Conservation (phyloP, 2,113 vertebrate species). For the rat (Rattus norvegicus) region GRCr8 NC_086028.1:98255001-98255500, state of each 20-base stretch:
- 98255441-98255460: conserved; percentile 13
- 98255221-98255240: not conserved
- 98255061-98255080: not conserved
- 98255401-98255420: not conserved
- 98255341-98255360: not conserved
- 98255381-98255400: not conserved
- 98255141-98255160: not conserved
- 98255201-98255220: not conserved
- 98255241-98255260: not conserved
- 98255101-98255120: not conserved
- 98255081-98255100: not conserved
- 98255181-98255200: not conserved
- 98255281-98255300: not conserved
- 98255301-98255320: not conserved
- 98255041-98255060: not conserved
- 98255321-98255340: not conserved
- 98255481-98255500: not conserved
- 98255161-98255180: not conserved
- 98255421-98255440: not conserved
- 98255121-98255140: not conserved
- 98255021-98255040: too few relatives aligned
- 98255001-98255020: not conserved
- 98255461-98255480: not conserved
- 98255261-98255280: not conserved
- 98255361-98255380: not conserved